These are phyloP conservation scores for Zaprionus taronus DNA, from an alignment of 1,140 invertebrate species.

Conservation along the genomic window DNA sequence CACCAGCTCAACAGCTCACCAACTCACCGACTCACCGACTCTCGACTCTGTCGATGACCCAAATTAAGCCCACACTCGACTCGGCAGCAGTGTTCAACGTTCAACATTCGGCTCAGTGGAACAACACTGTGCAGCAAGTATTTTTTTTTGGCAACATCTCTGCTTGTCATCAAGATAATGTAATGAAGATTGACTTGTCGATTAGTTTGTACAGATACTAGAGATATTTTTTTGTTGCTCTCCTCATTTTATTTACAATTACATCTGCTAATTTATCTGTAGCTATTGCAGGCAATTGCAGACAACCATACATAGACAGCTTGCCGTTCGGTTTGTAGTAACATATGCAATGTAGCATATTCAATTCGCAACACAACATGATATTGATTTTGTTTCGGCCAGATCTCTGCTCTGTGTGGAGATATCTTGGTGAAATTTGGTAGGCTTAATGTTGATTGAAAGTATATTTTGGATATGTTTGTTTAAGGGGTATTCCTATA, in stretches of 20 bases:
- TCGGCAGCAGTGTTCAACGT: constrained; percentile 33
- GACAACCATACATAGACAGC: too few relatives aligned
- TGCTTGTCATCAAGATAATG: not conserved
- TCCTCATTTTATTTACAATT: too few relatives aligned
- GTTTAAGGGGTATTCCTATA: not conserved
- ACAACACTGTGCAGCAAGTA: constrained; percentile 34
- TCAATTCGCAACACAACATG: too few relatives aligned
- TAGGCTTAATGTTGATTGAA: not conserved
- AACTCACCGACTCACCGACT: constrained; percentile 1
- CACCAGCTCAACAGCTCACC: not conserved
- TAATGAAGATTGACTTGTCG: not conserved
- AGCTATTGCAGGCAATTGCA: too few relatives aligned
- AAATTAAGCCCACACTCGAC: constrained; percentile 44
- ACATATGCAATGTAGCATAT: too few relatives aligned
- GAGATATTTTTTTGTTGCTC: not conserved
- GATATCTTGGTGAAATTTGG: not conserved
- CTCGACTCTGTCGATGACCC: constrained; percentile 31
- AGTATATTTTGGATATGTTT: not conserved
- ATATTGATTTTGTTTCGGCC: not conserved
- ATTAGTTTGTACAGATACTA: not conserved
- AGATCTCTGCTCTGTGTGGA: not conserved
- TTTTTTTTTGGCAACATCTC: not conserved
- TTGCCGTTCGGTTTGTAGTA: too few relatives aligned
- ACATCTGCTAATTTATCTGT: not conserved
- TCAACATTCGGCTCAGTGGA: constrained; percentile 21